phyloP scores from a whole-genome alignment of 2,113 vertebrate species.

The human region DNA sequence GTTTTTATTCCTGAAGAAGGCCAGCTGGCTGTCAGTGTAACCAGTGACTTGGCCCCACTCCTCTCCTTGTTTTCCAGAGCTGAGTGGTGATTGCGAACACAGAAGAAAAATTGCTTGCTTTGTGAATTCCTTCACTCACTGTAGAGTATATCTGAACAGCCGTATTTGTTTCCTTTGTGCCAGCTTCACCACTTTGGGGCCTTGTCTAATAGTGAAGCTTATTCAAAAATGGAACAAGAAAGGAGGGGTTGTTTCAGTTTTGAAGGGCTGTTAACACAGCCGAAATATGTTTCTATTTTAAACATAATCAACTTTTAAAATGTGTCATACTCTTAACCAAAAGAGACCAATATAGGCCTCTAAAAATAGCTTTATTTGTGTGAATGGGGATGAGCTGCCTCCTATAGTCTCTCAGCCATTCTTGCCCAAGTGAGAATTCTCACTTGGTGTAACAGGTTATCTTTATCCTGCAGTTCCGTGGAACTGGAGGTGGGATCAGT shows the following conservation, averaged over 20 bases:
- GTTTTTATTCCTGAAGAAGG: conserved; percentile 47
- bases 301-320: conserved; percentile 65
- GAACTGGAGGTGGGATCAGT: background rate
- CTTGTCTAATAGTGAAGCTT: background rate
- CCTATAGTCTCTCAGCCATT: background rate
- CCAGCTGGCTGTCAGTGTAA: conserved; percentile 56
- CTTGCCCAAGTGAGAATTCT: background rate
- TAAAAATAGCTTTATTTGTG: conserved; percentile 47
- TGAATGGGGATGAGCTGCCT: background rate
- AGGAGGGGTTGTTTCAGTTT: background rate
- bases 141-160: conserved; percentile 9
- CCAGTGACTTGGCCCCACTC: conserved; percentile 57
- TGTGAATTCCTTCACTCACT: conserved; percentile 14
- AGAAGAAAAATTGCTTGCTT: conserved; percentile 31
- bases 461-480: background rate
- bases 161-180: background rate
- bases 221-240: conserved; percentile 44
- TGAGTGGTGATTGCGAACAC: conserved; percentile 38
- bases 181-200: background rate
- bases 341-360: conserved; percentile 33
- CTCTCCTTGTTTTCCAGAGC: conserved; percentile 54
- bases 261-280: conserved; percentile 25
- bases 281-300: conserved; percentile 71
- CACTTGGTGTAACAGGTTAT: background rate
- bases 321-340: conserved; percentile 47